These are phyloP conservation scores for Chionis minor DNA, from an alignment of 2,113 vertebrate genomes.

Conservation along the genomic window DNA sequence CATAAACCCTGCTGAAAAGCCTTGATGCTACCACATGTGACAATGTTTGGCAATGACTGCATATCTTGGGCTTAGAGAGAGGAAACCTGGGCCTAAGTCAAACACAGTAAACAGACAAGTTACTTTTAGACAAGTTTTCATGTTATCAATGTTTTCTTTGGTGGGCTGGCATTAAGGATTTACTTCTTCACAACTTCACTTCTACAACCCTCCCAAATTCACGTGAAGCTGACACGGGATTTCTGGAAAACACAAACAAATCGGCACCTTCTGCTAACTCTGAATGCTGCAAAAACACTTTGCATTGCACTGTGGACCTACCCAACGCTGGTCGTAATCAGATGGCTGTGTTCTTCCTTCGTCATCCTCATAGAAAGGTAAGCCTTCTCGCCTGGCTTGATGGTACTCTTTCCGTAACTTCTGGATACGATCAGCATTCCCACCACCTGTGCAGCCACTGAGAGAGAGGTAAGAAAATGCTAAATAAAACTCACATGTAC, in stretches of 20 bases:
- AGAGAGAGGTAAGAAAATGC: background rate
- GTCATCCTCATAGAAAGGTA: conserved; percentile 84
- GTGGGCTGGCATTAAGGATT: background rate
- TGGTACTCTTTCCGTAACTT: conserved; percentile 91
- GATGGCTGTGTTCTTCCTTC: conserved; percentile 75
- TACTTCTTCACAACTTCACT: background rate
- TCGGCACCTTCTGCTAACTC: background rate
- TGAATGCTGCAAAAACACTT: background rate
- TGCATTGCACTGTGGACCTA: conserved; percentile 55
- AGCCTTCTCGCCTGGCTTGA: conserved; percentile 88
- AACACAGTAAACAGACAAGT: background rate
- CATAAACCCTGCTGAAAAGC: background rate
- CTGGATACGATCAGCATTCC: conserved; percentile 90
- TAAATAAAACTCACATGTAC: background rate
- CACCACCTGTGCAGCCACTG: conserved; percentile 58
- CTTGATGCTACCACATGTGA: background rate
- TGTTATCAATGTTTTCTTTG: background rate
- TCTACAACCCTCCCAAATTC: background rate
- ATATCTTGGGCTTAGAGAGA: background rate
- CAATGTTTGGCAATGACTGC: background rate
- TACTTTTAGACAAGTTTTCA: conserved; percentile 6
- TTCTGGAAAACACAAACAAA: background rate
- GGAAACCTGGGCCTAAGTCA: background rate
- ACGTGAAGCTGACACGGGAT: background rate
- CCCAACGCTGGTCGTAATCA: conserved; percentile 85